These are phyloP conservation scores for Drosophila mimica DNA, from an alignment of 2,888 invertebrate genomes.

Conservation along the genomic window DNA sequence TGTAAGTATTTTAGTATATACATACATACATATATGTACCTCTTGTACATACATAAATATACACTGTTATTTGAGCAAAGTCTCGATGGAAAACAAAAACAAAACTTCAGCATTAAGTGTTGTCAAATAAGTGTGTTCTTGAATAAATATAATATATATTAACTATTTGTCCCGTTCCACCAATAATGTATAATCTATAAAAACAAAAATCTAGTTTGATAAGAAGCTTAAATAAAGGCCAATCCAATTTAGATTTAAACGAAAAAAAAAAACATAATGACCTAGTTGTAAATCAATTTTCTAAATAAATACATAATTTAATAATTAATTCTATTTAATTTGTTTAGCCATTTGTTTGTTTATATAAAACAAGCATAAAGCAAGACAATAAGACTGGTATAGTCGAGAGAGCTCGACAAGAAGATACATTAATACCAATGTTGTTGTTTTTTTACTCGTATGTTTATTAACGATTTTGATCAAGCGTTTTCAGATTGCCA, in stretches of 20 bases:
- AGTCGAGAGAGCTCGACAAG: neutral
- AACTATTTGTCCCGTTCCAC: neutral
- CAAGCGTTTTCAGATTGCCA: neutral
- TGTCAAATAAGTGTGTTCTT: neutral
- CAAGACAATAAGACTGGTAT: neutral
- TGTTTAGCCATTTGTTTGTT: neutral
- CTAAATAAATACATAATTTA: neutral
- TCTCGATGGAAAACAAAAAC: constrained; percentile 7
- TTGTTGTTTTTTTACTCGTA: no score
- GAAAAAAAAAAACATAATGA: neutral
- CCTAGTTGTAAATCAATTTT: neutral
- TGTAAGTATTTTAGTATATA: constrained; percentile 1
- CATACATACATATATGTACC: neutral
- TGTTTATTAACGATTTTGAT: neutral
- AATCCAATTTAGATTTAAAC: neutral
- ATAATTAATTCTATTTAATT: neutral
- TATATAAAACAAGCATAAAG: neutral
- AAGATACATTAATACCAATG: neutral
- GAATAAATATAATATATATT: neutral
- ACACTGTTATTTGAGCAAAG: constrained; percentile 1
- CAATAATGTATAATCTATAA: neutral
- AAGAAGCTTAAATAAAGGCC: neutral
- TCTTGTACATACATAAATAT: neutral
- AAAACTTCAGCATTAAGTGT: neutral
- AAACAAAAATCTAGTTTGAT: neutral